Evolutionary conservation across 2,797 vertebrate genomes (phyloP).

Genomic region (Masticophis lateralis): DNA sequence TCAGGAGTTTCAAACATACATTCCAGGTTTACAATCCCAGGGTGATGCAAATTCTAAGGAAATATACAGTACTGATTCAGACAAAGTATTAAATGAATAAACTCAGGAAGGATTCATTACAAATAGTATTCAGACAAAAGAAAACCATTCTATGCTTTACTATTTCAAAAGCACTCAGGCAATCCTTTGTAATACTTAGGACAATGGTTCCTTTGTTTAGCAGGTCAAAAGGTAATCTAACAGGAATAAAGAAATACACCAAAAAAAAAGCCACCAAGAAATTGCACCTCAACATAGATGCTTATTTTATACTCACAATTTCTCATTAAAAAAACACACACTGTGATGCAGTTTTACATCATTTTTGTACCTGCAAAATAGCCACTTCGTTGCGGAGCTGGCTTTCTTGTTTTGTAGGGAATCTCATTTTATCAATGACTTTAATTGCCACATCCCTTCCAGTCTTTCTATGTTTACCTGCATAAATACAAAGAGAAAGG

Average conservation of each 20-base stretch:
- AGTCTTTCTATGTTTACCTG: slow-evolving; percentile 95
- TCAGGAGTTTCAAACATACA: slow-evolving; percentile 99
- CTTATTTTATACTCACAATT: neutral
- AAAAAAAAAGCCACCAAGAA: neutral
- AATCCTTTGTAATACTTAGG: neutral
- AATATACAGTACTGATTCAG: slow-evolving; percentile 34
- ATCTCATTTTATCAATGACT: slow-evolving; percentile 98
- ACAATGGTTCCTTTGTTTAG: neutral
- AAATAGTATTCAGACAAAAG: neutral
- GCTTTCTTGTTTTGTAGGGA: slow-evolving; percentile 98
- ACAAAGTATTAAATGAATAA: neutral
- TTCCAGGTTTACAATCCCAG: slow-evolving; percentile 97
- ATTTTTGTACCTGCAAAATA: slow-evolving; percentile 88
- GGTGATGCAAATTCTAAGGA: slow-evolving; percentile 92
- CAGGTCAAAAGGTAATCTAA: neutral
- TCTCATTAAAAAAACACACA: neutral
- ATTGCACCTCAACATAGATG: neutral
- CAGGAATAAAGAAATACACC: neutral
- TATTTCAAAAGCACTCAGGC: slow-evolving; percentile 3
- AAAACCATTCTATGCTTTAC: neutral
- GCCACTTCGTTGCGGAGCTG: slow-evolving; percentile 97
- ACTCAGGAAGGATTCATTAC: neutral
- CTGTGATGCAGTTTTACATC: neutral
- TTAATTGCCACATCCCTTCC: slow-evolving; percentile 98
- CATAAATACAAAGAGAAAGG: slow-evolving; percentile 41